A percentile compares a stretch with the other conserved stretches of the same genome.
Conservation (phyloP, 1,140 invertebrate genomes). For the Papilio polytes region DNA sequence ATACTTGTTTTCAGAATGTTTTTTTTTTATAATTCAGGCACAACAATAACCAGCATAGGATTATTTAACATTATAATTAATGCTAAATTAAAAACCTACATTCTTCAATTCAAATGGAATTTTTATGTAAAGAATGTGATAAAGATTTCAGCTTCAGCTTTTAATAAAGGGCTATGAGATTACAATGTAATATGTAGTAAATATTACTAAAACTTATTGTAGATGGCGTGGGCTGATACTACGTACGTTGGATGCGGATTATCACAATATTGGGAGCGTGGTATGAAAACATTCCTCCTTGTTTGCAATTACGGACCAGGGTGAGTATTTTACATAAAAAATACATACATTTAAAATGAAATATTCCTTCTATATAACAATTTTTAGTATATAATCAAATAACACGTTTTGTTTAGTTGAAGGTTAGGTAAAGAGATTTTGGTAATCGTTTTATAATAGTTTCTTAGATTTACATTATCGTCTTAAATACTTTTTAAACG, state of each 20-base stretch:
- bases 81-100: no score
- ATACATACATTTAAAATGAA: conserved; percentile 14
- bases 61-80: no score
- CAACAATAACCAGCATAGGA: no score
- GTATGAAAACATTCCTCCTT: conserved; percentile 57
- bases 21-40: no score
- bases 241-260: conserved; percentile 64
- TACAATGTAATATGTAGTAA: no score
- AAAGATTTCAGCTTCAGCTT: no score
- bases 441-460: conserved; percentile 10
- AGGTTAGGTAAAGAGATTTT: not conserved
- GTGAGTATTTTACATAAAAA: conserved; percentile 51
- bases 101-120: no score
- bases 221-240: conserved; percentile 70
- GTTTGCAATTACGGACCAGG: conserved; percentile 71
- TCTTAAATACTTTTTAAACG: not conserved
- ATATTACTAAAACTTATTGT: conserved; percentile 38
- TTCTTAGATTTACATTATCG: not conserved
- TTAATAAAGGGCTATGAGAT: no score
- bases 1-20: no score
- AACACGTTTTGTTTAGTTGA: not conserved
- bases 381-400: no score
- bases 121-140: no score
- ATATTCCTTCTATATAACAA: not conserved
- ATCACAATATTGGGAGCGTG: conserved; percentile 45